Percentiles rank a stretch among this genome's conserved stretches.
phyloP scores from a whole-genome alignment of 2,113 vertebrate species.

The Dromas ardeola region DNA sequence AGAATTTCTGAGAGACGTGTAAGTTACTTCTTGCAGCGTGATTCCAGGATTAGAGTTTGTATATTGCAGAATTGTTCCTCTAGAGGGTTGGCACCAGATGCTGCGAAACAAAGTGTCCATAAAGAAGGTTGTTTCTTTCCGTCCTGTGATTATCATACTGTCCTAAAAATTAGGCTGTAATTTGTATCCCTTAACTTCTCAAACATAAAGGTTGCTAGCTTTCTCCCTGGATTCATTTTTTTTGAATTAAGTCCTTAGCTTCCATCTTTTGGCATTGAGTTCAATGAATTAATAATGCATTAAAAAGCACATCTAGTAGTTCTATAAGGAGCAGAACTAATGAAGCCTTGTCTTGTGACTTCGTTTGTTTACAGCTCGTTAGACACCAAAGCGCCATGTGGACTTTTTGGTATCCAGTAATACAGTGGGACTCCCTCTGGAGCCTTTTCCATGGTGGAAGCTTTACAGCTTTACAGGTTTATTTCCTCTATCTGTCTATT shows the following conservation, averaged over 20 bases:
- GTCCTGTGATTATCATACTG: neutral
- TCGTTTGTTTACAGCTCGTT: neutral
- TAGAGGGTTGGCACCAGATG: neutral
- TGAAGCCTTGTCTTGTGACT: constrained; percentile 40
- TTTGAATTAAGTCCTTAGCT: neutral
- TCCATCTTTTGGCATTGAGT: neutral
- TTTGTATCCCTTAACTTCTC: neutral
- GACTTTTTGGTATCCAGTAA: neutral
- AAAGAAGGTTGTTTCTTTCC: neutral
- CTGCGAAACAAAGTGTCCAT: neutral
- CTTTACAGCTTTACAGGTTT: neutral
- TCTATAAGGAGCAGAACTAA: constrained; percentile 10
- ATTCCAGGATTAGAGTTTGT: neutral
- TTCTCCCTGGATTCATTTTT: neutral
- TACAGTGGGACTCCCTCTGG: neutral
- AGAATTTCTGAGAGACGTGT: neutral
- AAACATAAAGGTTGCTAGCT: neutral
- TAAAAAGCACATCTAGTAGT: neutral
- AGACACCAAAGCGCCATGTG: neutral
- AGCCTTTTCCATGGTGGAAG: neutral
- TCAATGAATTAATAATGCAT: neutral
- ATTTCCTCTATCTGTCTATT: neutral
- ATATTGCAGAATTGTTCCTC: neutral
- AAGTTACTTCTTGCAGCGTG: neutral
- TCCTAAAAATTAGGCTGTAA: neutral